Evolutionary conservation across 2,888 invertebrate species (phyloP).

Genomic region (Stomorhina lunata): DNA sequence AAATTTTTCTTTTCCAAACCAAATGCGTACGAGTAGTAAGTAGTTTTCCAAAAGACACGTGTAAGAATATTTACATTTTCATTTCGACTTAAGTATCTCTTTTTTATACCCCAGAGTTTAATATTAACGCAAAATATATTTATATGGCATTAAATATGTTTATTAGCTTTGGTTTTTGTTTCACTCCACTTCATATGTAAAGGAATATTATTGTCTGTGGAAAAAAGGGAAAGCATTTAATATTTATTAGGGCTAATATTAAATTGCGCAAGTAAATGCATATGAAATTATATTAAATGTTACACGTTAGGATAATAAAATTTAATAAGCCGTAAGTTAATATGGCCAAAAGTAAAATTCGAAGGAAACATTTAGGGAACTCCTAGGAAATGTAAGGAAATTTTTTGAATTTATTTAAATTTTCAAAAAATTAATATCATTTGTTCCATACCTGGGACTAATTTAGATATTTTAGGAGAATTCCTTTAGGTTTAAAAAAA

Average conservation of each 20-base stretch:
- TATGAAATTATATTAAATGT: neutral
- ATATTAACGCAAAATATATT: neutral
- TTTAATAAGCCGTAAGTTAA: neutral
- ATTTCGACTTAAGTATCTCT: neutral
- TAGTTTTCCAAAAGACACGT: neutral
- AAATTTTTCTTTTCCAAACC: neutral
- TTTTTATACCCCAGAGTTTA: conserved; percentile 12
- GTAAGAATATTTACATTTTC: neutral
- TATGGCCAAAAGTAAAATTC: neutral
- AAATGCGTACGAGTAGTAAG: neutral
- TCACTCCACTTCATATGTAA: too few species aligned
- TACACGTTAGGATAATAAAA: neutral
- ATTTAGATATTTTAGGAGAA: too few species aligned
- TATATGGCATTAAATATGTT: conserved; percentile 43
- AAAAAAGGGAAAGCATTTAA: conserved; percentile 22
- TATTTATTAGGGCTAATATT: conserved; percentile 31
- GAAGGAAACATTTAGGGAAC: too few species aligned
- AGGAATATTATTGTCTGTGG: too few species aligned
- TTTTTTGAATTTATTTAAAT: too few species aligned
- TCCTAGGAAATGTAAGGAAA: too few species aligned
- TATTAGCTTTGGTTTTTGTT: conserved; percentile 17
- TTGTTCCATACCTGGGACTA: too few species aligned
- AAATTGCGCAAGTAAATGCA: neutral
- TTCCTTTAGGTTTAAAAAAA: too few species aligned
- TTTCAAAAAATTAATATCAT: too few species aligned